Evolutionary conservation across 1,140 invertebrate species (phyloP).

Genomic region (Idris sp.): DNA sequence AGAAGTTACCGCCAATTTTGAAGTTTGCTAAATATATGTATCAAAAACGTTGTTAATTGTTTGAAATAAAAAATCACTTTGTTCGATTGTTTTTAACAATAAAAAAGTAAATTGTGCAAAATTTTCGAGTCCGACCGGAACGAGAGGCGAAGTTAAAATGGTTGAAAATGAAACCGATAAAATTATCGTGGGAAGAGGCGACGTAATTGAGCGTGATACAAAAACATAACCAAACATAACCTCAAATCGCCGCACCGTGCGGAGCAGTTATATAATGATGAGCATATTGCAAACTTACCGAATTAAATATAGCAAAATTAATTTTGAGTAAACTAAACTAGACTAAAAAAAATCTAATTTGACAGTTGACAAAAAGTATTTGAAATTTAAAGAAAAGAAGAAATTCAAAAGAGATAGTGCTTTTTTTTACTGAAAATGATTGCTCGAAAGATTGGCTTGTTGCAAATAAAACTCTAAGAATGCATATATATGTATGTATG

Average conservation of each 20-base stretch:
- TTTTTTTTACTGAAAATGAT: conserved; percentile 14
- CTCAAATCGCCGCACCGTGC: conserved; percentile 67
- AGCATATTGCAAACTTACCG: conserved; percentile 56
- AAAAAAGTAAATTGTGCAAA: too few species aligned
- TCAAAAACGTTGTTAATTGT: too few species aligned
- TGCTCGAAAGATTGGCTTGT: conserved; percentile 20
- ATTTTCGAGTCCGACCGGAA: too few species aligned
- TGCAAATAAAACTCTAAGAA: conserved; percentile 40
- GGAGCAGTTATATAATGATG: conserved; percentile 74
- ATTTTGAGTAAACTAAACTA: too few species aligned
- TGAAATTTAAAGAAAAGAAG: too few species aligned
- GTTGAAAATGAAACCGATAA: conserved; percentile 25
- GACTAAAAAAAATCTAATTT: too few species aligned
- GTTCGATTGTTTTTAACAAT: too few species aligned
- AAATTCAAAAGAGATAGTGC: conserved; percentile 1
- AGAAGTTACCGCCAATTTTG: conserved; percentile 25
- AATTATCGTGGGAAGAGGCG: conserved; percentile 30
- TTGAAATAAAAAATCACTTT: too few species aligned
- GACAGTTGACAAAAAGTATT: too few species aligned
- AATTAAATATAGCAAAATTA: too few species aligned
- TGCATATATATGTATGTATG: too few species aligned
- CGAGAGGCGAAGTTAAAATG: conserved; percentile 14
- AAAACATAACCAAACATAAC: conserved; percentile 43
- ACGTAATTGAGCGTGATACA: conserved; percentile 39
- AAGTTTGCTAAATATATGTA: too few species aligned